Percentiles rank a stretch among this genome's conserved stretches.
Conservation (phyloP, 2,797 vertebrate genomes). For the Petrocephalus schoutedeni region DNA sequence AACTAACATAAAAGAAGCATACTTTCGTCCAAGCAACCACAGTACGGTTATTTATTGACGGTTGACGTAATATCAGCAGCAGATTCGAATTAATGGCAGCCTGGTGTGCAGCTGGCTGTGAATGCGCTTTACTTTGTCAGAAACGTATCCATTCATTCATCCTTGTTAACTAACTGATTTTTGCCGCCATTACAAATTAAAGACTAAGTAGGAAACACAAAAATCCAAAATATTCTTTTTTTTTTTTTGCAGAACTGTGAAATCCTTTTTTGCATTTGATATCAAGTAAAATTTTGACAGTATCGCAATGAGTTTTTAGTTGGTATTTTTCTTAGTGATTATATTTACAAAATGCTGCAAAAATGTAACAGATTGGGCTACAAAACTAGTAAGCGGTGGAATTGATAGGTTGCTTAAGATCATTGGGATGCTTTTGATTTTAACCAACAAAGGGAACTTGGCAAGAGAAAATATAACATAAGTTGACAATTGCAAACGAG, state of each 20-base stretch:
- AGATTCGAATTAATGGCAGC: not conserved
- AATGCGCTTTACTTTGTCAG: not conserved
- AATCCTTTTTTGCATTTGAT: not conserved
- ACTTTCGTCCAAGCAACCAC: not conserved
- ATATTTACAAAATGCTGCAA: not conserved
- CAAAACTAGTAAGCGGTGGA: not conserved
- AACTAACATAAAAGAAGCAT: conserved; percentile 1
- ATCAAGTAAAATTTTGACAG: not conserved
- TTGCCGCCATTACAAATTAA: not conserved
- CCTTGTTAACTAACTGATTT: not conserved
- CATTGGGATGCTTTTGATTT: not conserved
- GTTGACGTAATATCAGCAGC: not conserved
- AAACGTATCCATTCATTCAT: not conserved
- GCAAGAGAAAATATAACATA: not conserved
- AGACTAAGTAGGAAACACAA: not conserved
- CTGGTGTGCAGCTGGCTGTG: not conserved
- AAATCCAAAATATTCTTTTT: not conserved
- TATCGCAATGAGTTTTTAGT: not conserved
- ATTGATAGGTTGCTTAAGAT: not conserved
- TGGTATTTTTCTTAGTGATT: not conserved
- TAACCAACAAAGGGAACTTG: too few species aligned
- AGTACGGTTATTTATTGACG: not conserved
- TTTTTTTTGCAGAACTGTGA: not conserved
- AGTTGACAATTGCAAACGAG: not conserved
- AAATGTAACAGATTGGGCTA: not conserved